These are phyloP conservation scores for Drosophila hydei DNA, from an alignment of 1,140 invertebrate species.

Conservation along the genomic window DNA sequence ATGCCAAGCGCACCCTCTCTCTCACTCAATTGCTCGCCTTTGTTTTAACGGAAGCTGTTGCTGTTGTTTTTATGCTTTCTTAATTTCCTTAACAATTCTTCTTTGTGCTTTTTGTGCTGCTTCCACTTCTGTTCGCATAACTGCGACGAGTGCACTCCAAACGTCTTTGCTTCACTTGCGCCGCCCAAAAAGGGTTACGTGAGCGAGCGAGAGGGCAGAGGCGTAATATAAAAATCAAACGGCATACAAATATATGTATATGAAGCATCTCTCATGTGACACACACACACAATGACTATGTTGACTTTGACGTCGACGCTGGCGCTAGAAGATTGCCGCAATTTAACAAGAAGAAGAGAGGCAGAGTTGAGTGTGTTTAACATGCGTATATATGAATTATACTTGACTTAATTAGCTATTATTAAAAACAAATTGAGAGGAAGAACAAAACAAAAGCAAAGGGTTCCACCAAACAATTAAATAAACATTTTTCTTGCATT, in stretches of 20 bases:
- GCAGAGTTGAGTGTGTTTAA: constrained; percentile 49
- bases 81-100: constrained; percentile 80
- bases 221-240: constrained; percentile 25
- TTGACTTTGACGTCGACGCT: constrained; percentile 16
- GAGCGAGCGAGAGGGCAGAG: constrained; percentile 10
- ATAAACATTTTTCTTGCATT: constrained; percentile 63
- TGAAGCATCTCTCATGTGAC: constrained; percentile 60
- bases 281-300: constrained; percentile 35
- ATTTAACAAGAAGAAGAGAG: constrained; percentile 44
- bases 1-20: background rate
- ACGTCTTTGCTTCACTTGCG: constrained; percentile 66
- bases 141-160: constrained; percentile 70
- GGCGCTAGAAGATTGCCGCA: constrained; percentile 62
- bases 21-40: constrained; percentile 49
- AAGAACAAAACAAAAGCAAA: constrained; percentile 12
- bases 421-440: constrained; percentile 78
- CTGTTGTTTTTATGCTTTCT: constrained; percentile 80
- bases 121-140: constrained; percentile 58
- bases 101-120: constrained; percentile 79
- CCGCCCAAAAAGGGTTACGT: constrained; percentile 11
- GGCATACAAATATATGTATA: constrained; percentile 30
- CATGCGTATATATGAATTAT: constrained; percentile 60
- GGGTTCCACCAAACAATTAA: constrained; percentile 65
- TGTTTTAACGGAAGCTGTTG: constrained; percentile 80
- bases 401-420: constrained; percentile 76